phyloP scores from a whole-genome alignment of 2,113 vertebrate genomes.

The Galeopterus variegatus region DNA sequence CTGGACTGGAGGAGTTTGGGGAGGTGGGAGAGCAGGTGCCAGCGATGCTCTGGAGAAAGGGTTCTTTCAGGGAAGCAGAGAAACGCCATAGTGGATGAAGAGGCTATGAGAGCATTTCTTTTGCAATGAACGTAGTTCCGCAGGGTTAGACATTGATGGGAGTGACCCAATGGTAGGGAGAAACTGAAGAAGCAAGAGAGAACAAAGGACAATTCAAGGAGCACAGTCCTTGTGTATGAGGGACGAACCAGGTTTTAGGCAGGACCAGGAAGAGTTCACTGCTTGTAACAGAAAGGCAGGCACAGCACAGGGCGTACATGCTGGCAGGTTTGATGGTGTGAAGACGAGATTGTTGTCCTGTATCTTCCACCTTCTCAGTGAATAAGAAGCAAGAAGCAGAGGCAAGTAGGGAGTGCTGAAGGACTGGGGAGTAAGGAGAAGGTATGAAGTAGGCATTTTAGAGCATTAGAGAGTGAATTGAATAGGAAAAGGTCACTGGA shows the following conservation, averaged over 20 bases:
- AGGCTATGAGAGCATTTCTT: too few species aligned
- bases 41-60: not conserved
- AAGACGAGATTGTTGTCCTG: not conserved
- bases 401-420: not conserved
- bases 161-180: not conserved
- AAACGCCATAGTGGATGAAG: not conserved
- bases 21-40: not conserved
- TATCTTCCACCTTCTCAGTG: not conserved
- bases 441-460: not conserved
- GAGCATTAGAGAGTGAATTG: not conserved
- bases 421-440: not conserved
- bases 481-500: not conserved
- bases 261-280: not conserved
- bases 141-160: too few species aligned
- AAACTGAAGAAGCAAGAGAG: not conserved
- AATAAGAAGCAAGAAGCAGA: not conserved
- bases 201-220: not conserved
- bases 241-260: not conserved
- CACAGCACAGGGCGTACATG: not conserved
- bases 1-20: not conserved
- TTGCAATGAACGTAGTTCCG: not conserved
- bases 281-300: fast-evolving
- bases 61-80: not conserved
- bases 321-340: not conserved
- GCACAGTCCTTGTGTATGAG: not conserved